A percentile compares a stretch with the other conserved stretches of the same genome.
phyloP scores from a whole-genome alignment of 1,140 invertebrate species.

The Homarus americanus region DNA sequence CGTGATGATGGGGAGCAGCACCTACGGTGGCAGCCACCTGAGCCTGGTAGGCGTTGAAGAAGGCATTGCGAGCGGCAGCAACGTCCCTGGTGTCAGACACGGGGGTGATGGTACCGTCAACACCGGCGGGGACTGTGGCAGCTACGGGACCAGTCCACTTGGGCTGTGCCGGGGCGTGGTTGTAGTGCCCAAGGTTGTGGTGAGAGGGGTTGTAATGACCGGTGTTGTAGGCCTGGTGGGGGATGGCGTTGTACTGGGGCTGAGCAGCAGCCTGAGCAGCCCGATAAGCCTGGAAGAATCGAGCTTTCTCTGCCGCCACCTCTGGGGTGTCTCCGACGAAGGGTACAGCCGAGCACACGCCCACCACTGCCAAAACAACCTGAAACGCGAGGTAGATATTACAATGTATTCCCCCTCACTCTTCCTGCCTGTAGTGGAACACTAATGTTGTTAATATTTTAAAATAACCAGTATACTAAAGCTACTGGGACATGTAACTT shows the following conservation, averaged over 20 bases:
- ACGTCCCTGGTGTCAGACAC: slow-evolving; percentile 24
- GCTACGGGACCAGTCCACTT: slow-evolving; percentile 54
- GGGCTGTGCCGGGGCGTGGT: slow-evolving; percentile 16
- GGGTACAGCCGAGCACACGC: slow-evolving; percentile 44
- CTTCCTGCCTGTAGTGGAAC: not conserved
- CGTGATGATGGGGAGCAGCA: not conserved
- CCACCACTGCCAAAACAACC: slow-evolving; percentile 51
- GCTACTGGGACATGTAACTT: no score
- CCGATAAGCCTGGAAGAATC: slow-evolving; percentile 38
- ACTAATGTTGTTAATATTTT: no score
- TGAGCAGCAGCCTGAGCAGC: not conserved
- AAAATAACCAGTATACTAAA: no score
- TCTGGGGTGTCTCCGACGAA: slow-evolving; percentile 35
- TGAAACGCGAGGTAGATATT: slow-evolving; percentile 2
- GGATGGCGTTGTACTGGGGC: not conserved
- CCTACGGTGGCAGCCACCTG: slow-evolving; percentile 10
- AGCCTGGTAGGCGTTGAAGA: slow-evolving; percentile 52
- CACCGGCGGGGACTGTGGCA: slow-evolving; percentile 33
- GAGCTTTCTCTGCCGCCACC: slow-evolving; percentile 41
- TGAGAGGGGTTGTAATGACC: not conserved
- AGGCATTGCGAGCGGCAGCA: not conserved
- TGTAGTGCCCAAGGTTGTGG: not conserved
- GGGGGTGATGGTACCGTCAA: not conserved
- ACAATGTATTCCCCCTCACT: not conserved
- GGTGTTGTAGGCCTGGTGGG: no score